Evolutionary conservation across 2,113 vertebrate species (phyloP).

Genomic region (Eurystomus gularis): DNA sequence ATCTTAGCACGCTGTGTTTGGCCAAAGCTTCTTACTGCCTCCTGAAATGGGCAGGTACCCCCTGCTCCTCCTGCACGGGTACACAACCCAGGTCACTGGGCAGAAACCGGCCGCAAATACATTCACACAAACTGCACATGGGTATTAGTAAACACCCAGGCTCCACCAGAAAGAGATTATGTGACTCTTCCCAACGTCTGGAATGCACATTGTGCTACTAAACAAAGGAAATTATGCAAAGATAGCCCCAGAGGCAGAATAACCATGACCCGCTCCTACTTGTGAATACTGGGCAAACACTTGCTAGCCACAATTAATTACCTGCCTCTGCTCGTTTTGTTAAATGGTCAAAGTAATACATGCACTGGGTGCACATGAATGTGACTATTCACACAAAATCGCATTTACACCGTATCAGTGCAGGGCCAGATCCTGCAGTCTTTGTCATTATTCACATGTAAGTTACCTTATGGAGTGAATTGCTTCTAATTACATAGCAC

Average conservation of each 20-base stretch:
- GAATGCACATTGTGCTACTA: neutral
- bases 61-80: neutral
- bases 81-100: neutral
- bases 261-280: neutral
- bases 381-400: neutral
- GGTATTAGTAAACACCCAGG: neutral
- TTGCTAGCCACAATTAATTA: constrained; percentile 54
- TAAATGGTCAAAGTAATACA: constrained; percentile 43
- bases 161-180: neutral
- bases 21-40: neutral
- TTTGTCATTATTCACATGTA: neutral
- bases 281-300: constrained; percentile 32
- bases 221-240: constrained; percentile 53
- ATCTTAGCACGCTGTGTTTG: neutral
- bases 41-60: neutral
- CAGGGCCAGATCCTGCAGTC: neutral
- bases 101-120: neutral
- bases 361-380: neutral
- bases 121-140: neutral
- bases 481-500: neutral
- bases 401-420: neutral
- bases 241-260: constrained; percentile 39
- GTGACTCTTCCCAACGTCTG: neutral
- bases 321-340: constrained; percentile 38
- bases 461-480: neutral